Evolutionary conservation across 1,140 invertebrate genomes (phyloP), one percentile per base, ranked within the genome.

Genomic region (Ruditapes philippinarum): DNA sequence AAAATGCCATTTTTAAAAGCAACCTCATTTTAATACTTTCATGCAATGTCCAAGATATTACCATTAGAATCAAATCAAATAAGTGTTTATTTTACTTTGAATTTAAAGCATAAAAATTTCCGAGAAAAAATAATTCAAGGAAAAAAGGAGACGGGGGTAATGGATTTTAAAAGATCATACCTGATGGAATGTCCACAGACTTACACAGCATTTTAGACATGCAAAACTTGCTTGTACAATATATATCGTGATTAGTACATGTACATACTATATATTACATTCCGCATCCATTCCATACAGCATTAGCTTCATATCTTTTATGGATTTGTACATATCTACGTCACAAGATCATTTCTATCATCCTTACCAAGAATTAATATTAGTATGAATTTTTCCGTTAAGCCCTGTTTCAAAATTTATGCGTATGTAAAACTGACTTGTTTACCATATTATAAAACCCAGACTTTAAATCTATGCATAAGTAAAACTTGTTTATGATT

Each of bases 191-290:
- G 9, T n/a, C 65, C 31, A 38, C 17, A 49, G 12, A 57, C 74
- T 51, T 49, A 74, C 31, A 51, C 3, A 54, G 74, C 45, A 40
- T 40, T 25, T 36, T n/a, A n/a, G n/a, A 78, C 74, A 78, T 78
- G 74, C 74, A 78, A n/a, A n/a, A n/a, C n/a, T n/a, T 2, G 33
- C 74, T 78, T 78, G 74, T 51, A 78, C 74, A 78, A 78, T 78
- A 78, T 28, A 54, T n/a, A 51, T 78, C n/a, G 54, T 22, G 14
- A 78, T 78, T 78, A 78, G 45, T 54, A 78, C 49, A 78, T 51
- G 14, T 40, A 40, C 22, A 31, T 51, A 78, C 36, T 70, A 22
- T 33, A n/a, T 40, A 70, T 70, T 70, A 38, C 65, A 70, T 70
- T 70, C 65, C 65, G 38, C 36, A 70, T 70, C 65, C 65, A 33